A percentile compares a stretch with the other conserved stretches of the same genome.
These are phyloP conservation scores for Ceratosolen solmsi DNA, from an alignment of 1,140 invertebrate genomes.

Conservation along the genomic window DNA sequence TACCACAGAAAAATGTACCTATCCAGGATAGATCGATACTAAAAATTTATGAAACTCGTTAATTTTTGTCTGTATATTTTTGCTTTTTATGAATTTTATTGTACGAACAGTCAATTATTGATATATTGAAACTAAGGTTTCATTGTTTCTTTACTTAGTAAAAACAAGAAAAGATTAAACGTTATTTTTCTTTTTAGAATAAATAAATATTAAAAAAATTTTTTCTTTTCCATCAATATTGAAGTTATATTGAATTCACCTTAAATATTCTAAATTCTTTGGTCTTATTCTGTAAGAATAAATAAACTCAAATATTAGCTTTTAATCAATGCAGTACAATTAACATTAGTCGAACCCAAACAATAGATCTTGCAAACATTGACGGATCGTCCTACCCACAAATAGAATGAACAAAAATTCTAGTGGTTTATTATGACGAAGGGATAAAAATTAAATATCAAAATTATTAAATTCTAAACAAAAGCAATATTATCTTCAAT, in stretches of 20 bases:
- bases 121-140: neutral
- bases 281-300: neutral
- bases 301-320: conserved; percentile 6
- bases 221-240: no score
- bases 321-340: conserved; percentile 25
- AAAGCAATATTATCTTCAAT: neutral
- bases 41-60: conserved; percentile 33
- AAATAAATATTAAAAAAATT: neutral
- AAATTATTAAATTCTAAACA: no score
- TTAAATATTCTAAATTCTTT: neutral
- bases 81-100: conserved; percentile 44
- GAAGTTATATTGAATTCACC: neutral
- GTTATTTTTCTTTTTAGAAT: neutral
- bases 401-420: neutral
- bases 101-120: conserved; percentile 43
- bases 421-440: no score
- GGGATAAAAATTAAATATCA: no score
- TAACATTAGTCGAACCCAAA: neutral
- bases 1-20: neutral
- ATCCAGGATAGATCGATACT: conserved; percentile 5
- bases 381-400: no score
- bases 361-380: neutral
- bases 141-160: neutral
- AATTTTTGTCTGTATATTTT: conserved; percentile 10
- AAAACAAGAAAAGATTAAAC: neutral